Evolutionary conservation across 2,113 vertebrate genomes (phyloP).

Genomic region (Limnothrissa miodon): DNA sequence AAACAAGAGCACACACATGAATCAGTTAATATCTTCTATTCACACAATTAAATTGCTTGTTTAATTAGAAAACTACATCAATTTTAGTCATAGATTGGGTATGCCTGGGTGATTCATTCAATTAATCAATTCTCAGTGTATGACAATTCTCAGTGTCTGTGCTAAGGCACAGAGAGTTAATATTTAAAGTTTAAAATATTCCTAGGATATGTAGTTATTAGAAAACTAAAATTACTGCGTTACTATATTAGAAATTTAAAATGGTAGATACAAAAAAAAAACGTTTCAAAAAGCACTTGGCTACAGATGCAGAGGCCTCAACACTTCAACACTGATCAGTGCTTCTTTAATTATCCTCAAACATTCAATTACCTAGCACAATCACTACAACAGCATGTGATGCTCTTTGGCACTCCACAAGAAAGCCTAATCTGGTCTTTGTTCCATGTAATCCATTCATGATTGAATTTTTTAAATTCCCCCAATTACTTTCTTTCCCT

Average conservation of each 20-base stretch:
- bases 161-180: no score
- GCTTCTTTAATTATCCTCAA: neutral
- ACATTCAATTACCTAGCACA: neutral
- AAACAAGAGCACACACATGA: no score
- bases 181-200: no score
- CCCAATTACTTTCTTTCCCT: neutral
- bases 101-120: no score
- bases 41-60: neutral
- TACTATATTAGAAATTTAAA: no score
- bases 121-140: no score
- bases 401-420: neutral
- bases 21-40: neutral
- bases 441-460: constrained; percentile 8
- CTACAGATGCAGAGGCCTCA: neutral
- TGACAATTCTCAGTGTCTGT: no score
- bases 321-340: neutral
- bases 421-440: neutral
- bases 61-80: neutral
- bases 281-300: no score
- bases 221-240: no score
- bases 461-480: neutral
- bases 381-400: neutral
- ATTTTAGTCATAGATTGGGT: no score
- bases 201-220: no score
- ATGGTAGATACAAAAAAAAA: no score